These are phyloP conservation scores for Alviniconcha strummeri DNA, from an alignment of 2,888 invertebrate species.

Conservation along the genomic window DNA sequence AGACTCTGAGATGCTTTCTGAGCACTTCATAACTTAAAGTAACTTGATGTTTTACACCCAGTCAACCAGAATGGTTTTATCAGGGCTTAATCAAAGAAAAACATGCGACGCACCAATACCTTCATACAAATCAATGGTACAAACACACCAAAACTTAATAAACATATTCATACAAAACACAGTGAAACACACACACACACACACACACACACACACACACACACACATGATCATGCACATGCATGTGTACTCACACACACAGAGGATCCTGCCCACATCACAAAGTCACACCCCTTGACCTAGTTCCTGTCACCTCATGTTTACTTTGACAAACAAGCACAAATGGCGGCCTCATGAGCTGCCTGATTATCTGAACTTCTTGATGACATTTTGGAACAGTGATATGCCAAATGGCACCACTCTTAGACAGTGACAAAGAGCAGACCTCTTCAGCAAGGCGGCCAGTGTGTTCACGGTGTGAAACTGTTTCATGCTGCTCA, in stretches of 20 bases:
- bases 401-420: too few species aligned
- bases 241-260: not conserved
- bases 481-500: too few species aligned
- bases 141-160: not conserved
- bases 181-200: not conserved
- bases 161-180: too few species aligned
- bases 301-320: not conserved
- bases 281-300: not conserved
- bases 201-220: not conserved
- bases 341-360: too few species aligned
- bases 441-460: too few species aligned
- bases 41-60: not conserved
- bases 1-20: not conserved
- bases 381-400: too few species aligned
- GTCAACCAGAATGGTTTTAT: not conserved
- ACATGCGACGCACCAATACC: not conserved
- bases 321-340: not conserved
- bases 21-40: not conserved
- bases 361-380: too few species aligned
- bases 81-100: not conserved
- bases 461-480: too few species aligned
- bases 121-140: not conserved
- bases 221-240: too few species aligned
- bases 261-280: not conserved
- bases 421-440: too few species aligned